Conservation (phyloP, 1,140 invertebrate species). For the Helicorthomorpha holstii region DNA sequence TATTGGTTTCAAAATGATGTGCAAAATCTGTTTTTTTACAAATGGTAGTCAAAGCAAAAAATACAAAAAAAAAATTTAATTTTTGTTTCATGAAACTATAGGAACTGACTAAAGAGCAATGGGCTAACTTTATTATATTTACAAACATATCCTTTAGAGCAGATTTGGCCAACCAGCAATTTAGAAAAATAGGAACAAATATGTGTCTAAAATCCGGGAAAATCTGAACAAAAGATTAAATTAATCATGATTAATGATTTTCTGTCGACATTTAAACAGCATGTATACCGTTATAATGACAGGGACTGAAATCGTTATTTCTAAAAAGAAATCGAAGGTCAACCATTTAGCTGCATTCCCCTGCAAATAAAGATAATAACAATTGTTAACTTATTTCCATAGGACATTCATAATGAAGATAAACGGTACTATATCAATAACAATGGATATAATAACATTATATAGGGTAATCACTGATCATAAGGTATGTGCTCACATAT, state of each 20-base stretch:
- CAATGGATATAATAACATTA: not conserved
- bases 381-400: slow-evolving; percentile 59
- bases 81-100: not conserved
- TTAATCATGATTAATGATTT: not conserved
- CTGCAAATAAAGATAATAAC: not conserved
- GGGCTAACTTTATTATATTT: slow-evolving; percentile 36
- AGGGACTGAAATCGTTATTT: slow-evolving; percentile 85
- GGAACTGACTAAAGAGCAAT: not conserved
- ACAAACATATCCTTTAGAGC: slow-evolving; percentile 97
- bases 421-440: slow-evolving; percentile 2
- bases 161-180: slow-evolving; percentile 94
- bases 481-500: not conserved
- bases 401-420: slow-evolving; percentile 72
- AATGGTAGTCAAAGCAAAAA: not conserved
- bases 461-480: not conserved
- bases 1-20: no score
- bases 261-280: not conserved
- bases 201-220: slow-evolving; percentile 61
- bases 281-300: slow-evolving; percentile 80
- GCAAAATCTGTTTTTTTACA: not conserved
- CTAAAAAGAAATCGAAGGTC: slow-evolving; percentile 84
- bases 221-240: not conserved
- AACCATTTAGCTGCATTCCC: slow-evolving; percentile 21
- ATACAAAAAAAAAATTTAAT: not conserved
- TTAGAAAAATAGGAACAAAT: slow-evolving; percentile 92